These are phyloP conservation scores for Bungarus multicinctus DNA, from an alignment of 2,113 vertebrate genomes.

Conservation along the genomic window DNA sequence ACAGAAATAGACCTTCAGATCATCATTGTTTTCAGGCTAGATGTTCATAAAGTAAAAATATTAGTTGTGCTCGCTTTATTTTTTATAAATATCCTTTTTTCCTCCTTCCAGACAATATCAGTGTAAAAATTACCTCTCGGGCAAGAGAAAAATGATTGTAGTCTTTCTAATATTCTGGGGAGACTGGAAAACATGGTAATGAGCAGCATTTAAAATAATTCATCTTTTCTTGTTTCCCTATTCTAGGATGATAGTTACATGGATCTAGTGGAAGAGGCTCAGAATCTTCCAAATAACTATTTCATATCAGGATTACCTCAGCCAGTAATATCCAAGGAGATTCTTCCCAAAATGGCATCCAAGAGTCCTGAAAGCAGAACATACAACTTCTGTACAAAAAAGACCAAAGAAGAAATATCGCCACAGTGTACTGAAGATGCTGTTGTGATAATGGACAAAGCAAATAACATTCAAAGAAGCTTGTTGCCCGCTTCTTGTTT, in stretches of 20 bases:
- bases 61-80: neutral
- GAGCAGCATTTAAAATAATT: conserved; percentile 20
- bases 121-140: neutral
- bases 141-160: neutral
- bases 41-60: neutral
- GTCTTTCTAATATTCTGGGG: neutral
- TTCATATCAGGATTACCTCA: conserved; percentile 32
- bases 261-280: conserved; percentile 37
- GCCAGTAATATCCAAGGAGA: conserved; percentile 34
- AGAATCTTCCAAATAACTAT: conserved; percentile 25
- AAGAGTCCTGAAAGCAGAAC: conserved; percentile 31
- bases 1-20: neutral
- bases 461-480: conserved; percentile 28
- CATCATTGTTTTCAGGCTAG: neutral
- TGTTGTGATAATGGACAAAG: conserved; percentile 30
- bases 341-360: conserved; percentile 20
- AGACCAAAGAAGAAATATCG: neutral
- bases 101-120: neutral
- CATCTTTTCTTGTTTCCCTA: conserved; percentile 53
- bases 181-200: neutral
- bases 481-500: conserved; percentile 54
- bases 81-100: neutral
- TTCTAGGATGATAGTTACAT: conserved; percentile 51
- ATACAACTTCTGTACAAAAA: conserved; percentile 23
- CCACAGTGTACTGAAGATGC: conserved; percentile 37